Evolutionary conservation across 1,140 invertebrate genomes (phyloP).

Genomic region (Chelonus insularis): DNA sequence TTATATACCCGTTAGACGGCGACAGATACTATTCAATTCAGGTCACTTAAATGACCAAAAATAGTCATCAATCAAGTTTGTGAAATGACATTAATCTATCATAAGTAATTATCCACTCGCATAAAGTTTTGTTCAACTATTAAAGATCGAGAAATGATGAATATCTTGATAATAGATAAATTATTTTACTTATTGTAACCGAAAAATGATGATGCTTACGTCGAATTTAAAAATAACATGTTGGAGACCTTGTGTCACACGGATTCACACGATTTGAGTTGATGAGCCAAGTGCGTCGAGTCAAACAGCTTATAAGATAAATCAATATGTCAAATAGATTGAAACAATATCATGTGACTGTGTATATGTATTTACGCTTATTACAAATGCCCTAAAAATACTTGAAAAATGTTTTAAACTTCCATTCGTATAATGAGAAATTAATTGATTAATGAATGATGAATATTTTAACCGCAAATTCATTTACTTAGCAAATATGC

Average conservation of each 20-base stretch:
- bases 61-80: conserved; percentile 17
- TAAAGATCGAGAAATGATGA: background rate
- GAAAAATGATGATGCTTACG: background rate
- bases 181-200: conserved; percentile 9
- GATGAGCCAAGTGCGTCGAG: conserved; percentile 8
- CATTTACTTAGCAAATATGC: background rate
- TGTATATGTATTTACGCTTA: background rate
- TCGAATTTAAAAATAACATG: conserved; percentile 18
- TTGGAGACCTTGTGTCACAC: conserved; percentile 15
- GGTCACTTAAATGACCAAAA: conserved; percentile 5
- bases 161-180: conserved; percentile 9
- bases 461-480: background rate
- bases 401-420: background rate
- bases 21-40: conserved; percentile 4
- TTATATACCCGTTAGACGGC: background rate
- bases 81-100: conserved; percentile 12
- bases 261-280: conserved; percentile 15
- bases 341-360: background rate
- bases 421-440: background rate
- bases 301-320: conserved; percentile 1
- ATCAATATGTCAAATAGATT: conserved; percentile 8
- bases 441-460: background rate
- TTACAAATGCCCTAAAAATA: background rate
- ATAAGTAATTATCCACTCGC: conserved; percentile 12
- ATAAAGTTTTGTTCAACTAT: background rate